These are phyloP conservation scores for Sylvia atricapilla DNA, from an alignment of 2,113 vertebrate species.

Conservation along the genomic window DNA sequence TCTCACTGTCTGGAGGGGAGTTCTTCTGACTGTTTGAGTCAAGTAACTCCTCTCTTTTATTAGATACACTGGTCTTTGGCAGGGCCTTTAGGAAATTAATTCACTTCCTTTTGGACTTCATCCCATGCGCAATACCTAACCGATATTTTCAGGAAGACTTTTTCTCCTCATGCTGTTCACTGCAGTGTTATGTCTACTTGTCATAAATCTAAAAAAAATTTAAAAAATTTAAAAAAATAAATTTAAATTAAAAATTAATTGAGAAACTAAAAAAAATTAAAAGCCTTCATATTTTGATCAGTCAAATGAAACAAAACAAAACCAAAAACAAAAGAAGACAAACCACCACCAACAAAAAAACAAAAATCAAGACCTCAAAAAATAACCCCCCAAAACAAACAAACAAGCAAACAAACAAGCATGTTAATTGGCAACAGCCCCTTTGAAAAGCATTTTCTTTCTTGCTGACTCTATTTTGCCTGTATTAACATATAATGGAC, in stretches of 20 bases:
- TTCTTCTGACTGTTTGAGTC: not conserved
- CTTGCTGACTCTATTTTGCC: not conserved
- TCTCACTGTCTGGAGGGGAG: not conserved
- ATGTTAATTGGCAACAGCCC: not conserved
- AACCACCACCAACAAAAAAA: not conserved
- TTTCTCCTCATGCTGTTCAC: not conserved
- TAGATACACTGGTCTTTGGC: not conserved
- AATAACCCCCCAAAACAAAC: no score
- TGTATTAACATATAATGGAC: not conserved
- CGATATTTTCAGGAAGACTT: not conserved
- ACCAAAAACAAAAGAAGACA: not conserved
- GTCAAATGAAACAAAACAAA: not conserved
- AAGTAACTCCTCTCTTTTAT: not conserved
- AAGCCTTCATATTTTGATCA: not conserved
- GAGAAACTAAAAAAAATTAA: not conserved
- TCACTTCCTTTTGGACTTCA: not conserved
- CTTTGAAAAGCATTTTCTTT: not conserved
- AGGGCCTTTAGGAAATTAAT: not conserved
- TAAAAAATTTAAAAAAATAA: rapidly evolving
- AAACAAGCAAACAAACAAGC: not conserved
- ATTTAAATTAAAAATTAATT: not conserved
- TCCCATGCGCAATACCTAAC: not conserved
- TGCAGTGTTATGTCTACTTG: not conserved
- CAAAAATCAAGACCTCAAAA: no score
- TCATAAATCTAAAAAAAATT: rapidly evolving